Evolutionary conservation across 1,140 invertebrate genomes (phyloP), one percentile per base, ranked within the genome.

Genomic region (Meloidogyne exigua): DNA sequence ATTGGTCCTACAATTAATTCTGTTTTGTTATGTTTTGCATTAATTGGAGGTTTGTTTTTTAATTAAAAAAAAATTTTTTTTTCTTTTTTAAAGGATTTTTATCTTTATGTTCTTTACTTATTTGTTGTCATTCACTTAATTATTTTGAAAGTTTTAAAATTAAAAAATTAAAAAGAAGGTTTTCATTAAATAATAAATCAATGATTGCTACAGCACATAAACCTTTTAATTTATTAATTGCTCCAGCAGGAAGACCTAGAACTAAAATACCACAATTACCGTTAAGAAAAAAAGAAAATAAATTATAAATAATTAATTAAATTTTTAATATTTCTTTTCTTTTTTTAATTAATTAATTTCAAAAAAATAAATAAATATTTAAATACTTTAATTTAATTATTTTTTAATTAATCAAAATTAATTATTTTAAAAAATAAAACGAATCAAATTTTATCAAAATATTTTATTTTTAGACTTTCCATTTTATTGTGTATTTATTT

Each of bases 1-100:
- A 57, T 57, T 57, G n/a, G n/a, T 57, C 49, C 49, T n/a, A 9
- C 49, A 57, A 57, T 57, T 57, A 57, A 57, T 57, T 57, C 49
- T 57, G 21, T 57, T n/a, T 57, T 57, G 21, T 57, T 57, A n/a
- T 57, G 49, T 57, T n/a, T 57, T 57, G 49, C 49, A 15, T 57
- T 57, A 57, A 57, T 57, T 57, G 49, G 49, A n/a, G 49, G 49
- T 57, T 15, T n/a, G 0, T 57, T n/a, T n/a, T n/a, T n/a, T 57
- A n/a, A 57, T 15, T 57, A 57, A 49, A 49, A 18, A 15, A 49
- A 18, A 49, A 18, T 12, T 12, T 18, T 49, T 49, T 18, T 4
- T 49, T 49, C 18, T 18, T 57, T 57, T n/a, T n/a, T 1, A 57
- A n/a, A 57, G 49, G 49, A 57, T 57, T 57, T 57, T n/a, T 57